These are phyloP conservation scores for Plecotus auritus DNA, from an alignment of 2,113 vertebrate genomes.

Conservation along the genomic window DNA sequence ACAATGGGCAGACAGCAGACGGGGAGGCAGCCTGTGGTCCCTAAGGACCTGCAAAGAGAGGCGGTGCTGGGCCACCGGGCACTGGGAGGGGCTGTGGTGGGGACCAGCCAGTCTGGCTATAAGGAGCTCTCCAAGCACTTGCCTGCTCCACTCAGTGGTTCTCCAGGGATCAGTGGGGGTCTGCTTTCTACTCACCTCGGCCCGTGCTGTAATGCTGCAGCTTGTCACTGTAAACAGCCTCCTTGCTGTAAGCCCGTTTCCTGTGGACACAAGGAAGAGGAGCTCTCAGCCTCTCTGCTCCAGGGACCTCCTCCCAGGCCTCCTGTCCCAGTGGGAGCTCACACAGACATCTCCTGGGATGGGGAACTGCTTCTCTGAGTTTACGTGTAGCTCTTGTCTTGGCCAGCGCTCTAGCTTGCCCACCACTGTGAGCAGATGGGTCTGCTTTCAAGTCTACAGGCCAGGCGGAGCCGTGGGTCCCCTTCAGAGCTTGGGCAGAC, in stretches of 20 bases:
- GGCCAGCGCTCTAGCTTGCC: not conserved
- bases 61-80: not conserved
- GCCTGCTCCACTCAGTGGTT: not conserved
- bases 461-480: not conserved
- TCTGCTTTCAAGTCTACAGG: not conserved
- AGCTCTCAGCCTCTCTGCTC: not conserved
- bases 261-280: conserved; percentile 77
- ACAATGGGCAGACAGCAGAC: not conserved
- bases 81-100: no score
- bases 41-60: not conserved
- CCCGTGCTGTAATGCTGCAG: conserved; percentile 98
- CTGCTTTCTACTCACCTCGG: conserved; percentile 87
- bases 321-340: not conserved
- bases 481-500: not conserved
- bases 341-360: not conserved
- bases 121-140: not conserved
- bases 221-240: conserved; percentile 98
- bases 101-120: not conserved
- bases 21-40: not conserved
- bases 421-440: not conserved
- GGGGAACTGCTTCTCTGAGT: not conserved
- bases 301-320: not conserved
- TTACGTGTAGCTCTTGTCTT: not conserved
- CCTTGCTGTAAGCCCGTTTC: conserved; percentile 97
- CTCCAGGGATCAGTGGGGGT: not conserved